Conservation (phyloP, 2,888 invertebrate genomes). For the Polyploca ridens region DNA sequence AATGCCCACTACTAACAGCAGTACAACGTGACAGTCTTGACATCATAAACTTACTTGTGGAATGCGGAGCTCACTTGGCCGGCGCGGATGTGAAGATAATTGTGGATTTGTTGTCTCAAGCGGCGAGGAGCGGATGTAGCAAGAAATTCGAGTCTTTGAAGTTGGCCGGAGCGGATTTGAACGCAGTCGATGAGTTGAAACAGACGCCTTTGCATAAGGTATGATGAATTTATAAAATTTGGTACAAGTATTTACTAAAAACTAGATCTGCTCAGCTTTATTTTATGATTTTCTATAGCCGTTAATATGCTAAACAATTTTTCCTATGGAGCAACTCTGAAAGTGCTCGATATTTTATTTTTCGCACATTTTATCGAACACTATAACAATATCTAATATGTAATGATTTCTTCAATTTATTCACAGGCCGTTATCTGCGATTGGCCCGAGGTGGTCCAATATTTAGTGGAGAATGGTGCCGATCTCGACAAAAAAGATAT, state of each 20-base stretch:
- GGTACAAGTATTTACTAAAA: too few relatives aligned
- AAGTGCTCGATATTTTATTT: too few relatives aligned
- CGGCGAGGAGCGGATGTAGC: conserved; percentile 86
- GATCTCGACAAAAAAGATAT: conserved; percentile 73
- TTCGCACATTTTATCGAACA: too few relatives aligned
- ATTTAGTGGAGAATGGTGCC: conserved; percentile 78
- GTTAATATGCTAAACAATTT: too few relatives aligned
- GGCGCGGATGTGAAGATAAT: conserved; percentile 82
- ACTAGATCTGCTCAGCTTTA: too few relatives aligned
- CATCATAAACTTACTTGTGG: conserved; percentile 87
- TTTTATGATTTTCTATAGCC: too few relatives aligned
- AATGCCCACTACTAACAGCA: conserved; percentile 89
- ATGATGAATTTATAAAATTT: too few relatives aligned
- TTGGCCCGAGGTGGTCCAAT: conserved; percentile 73
- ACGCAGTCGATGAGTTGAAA: conserved; percentile 84
- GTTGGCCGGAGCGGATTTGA: conserved; percentile 88
- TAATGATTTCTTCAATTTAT: conserved; percentile 12
- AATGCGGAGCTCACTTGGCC: conserved; percentile 91
- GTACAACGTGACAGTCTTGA: conserved; percentile 86
- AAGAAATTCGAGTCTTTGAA: conserved; percentile 85
- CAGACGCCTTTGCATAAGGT: conserved; percentile 89
- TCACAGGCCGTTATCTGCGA: conserved; percentile 85
- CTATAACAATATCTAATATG: too few relatives aligned
- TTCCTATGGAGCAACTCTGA: too few relatives aligned
- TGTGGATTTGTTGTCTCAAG: conserved; percentile 88